A percentile compares a stretch with the other conserved stretches of the same genome.
These are phyloP conservation scores for Acipenser transmontanus DNA, from an alignment of 2,797 vertebrate species.

Conservation along the genomic window DNA sequence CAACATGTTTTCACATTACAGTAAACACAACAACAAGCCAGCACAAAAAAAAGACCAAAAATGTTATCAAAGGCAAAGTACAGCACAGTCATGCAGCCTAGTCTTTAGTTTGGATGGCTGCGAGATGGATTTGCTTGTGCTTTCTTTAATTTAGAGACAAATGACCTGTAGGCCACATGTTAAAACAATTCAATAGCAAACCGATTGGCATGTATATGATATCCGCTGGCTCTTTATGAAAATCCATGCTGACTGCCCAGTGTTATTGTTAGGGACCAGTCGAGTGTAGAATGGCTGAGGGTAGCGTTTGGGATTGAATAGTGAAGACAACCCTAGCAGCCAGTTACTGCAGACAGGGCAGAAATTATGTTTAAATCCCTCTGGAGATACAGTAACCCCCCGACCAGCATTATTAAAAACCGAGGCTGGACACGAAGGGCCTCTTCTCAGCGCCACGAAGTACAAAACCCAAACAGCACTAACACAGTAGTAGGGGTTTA, in stretches of 20 bases:
- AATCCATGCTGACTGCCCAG: not conserved
- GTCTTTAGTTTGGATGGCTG: too few species aligned
- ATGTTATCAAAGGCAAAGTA: too few species aligned
- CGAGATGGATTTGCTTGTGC: too few species aligned
- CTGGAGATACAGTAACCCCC: not conserved
- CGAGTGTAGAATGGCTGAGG: not conserved
- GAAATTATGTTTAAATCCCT: not conserved
- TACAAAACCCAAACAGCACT: too few species aligned
- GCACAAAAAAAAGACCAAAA: too few species aligned
- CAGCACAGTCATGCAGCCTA: too few species aligned
- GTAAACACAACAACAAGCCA: too few species aligned
- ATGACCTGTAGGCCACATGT: too few species aligned
- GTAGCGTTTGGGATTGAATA: not conserved
- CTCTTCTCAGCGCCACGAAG: not conserved
- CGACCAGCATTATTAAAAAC: not conserved
- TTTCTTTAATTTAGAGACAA: too few species aligned
- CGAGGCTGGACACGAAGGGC: not conserved
- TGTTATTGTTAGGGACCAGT: not conserved
- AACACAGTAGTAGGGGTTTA: too few species aligned
- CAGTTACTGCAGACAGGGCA: not conserved
- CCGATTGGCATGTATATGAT: not conserved
- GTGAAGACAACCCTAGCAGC: not conserved
- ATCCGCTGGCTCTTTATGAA: not conserved
- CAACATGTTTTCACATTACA: too few species aligned
- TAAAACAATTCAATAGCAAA: too few species aligned